Conservation (phyloP, 2,888 invertebrate species). For the Dyspetes luteomarginatus region DNA sequence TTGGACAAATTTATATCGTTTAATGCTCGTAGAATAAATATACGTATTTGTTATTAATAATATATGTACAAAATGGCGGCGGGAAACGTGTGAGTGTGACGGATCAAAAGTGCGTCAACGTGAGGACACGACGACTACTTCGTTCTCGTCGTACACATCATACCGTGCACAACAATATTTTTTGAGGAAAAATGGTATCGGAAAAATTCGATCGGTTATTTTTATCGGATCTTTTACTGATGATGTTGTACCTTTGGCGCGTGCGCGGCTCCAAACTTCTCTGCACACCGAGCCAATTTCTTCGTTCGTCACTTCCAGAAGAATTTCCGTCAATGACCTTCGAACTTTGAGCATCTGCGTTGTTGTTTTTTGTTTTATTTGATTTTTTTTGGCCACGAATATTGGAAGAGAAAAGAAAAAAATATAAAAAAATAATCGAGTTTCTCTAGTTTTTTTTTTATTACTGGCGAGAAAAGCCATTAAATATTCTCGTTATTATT, state of each 20-base stretch:
- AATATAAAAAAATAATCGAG: neutral
- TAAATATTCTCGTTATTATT: too few species aligned
- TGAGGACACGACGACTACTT: constrained; percentile 60
- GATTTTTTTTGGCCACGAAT: neutral
- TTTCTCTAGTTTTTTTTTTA: neutral
- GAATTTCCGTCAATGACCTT: constrained; percentile 95
- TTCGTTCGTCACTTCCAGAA: constrained; percentile 96
- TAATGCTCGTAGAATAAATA: constrained; percentile 71
- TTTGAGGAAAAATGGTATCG: constrained; percentile 65
- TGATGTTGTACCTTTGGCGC: constrained; percentile 93
- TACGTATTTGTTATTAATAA: constrained; percentile 14
- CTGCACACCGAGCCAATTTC: constrained; percentile 93
- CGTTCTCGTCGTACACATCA: constrained; percentile 63
- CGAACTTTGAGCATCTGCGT: constrained; percentile 94
- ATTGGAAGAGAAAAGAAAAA: constrained; percentile 8
- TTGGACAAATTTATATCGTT: constrained; percentile 76
- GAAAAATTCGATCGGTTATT: constrained; percentile 75
- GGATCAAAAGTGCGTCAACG: constrained; percentile 57
- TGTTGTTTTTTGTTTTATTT: neutral
- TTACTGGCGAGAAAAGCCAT: too few species aligned
- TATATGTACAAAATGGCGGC: constrained; percentile 63
- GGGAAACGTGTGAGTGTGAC: constrained; percentile 44
- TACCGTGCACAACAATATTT: constrained; percentile 63
- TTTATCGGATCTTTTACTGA: constrained; percentile 78
- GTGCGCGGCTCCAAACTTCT: constrained; percentile 92